Evolutionary conservation across 2,113 vertebrate genomes (phyloP), one percentile per base, ranked within the genome.

Genomic region (Glaucomys volans): DNA sequence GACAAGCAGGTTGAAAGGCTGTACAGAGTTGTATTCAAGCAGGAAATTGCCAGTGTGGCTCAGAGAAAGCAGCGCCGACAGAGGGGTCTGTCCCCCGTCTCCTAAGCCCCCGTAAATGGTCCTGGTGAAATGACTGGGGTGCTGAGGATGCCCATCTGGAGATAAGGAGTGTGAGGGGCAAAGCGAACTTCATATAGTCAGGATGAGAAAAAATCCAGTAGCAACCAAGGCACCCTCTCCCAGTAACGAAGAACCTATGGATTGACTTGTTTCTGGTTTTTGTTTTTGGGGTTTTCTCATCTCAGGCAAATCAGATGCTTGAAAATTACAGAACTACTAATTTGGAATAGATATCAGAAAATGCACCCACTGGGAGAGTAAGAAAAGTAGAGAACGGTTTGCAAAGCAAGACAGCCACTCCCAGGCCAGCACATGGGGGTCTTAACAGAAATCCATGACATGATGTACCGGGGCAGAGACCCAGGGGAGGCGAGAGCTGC

Each of bases 321-420:
- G 90, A 93, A 98, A 97, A 96, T 94, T 59, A 95, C 71, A 94
- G n/a, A 95, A 95, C 22, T 64, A 50, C n/a, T 90, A 47, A 96
- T 92, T 97, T 91, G 93, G 75, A 94, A 44, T 18, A 52, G 72
- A 96, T 6, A 82, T 64, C 54, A 76, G 42, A 66, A 97, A 95
- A 79, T n/a, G 40, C 83, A 54, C 4, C 75, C 18, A 50, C 0
- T 67, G 4, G 40, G n/a, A 94, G 8, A 64, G 94, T 22, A 77
- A 57, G 0, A 81, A 47, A 92, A 52, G 0, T 1, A 69, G 79
- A 90, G 50, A 86, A 88, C 13, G 32, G 64, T 32, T 91, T n/a
- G 35, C 24, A 87, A 42, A 95, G 92, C 1, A 28, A 37, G 81
- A 28, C 57, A 40, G 35, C 57, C 94, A 18, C 52, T 69, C 35